These are phyloP conservation scores for Plebejus anna DNA, from an alignment of 2,888 invertebrate genomes.

Conservation along the genomic window DNA sequence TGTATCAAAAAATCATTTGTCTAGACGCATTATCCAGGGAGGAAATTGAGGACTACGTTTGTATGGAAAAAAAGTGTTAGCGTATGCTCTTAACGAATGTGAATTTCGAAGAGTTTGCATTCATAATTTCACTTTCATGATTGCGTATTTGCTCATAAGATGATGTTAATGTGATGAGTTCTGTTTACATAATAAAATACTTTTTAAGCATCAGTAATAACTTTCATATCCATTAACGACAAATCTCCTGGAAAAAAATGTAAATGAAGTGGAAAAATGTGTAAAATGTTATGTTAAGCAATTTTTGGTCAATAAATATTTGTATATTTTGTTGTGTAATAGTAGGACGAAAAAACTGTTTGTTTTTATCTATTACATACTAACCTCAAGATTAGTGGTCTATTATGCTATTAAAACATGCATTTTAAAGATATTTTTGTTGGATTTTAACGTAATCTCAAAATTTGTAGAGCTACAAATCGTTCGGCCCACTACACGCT, in stretches of 20 bases:
- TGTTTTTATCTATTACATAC: not conserved
- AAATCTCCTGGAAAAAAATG: not conserved
- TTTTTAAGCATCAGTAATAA: not conserved
- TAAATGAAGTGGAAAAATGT: not conserved
- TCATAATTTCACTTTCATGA: conserved; percentile 1
- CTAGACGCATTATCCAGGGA: no score
- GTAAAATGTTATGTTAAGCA: no score
- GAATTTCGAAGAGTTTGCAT: not conserved
- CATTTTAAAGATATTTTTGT: not conserved
- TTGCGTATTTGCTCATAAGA: not conserved
- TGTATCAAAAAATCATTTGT: no score
- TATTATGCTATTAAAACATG: not conserved
- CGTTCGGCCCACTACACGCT: not conserved
- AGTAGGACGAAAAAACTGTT: no score
- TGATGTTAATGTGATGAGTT: not conserved
- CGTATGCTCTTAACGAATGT: not conserved
- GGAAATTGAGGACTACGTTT: no score
- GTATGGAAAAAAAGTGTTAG: no score
- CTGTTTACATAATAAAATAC: no score
- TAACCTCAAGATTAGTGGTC: not conserved
- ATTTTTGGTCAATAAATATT: no score
- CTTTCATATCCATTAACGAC: not conserved
- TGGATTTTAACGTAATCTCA: not conserved
- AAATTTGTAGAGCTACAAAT: not conserved
- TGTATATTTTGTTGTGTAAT: no score